Base-by-base conservation (phyloP, 2,113 vertebrate species). In the Gallinago undulata region DNA sequence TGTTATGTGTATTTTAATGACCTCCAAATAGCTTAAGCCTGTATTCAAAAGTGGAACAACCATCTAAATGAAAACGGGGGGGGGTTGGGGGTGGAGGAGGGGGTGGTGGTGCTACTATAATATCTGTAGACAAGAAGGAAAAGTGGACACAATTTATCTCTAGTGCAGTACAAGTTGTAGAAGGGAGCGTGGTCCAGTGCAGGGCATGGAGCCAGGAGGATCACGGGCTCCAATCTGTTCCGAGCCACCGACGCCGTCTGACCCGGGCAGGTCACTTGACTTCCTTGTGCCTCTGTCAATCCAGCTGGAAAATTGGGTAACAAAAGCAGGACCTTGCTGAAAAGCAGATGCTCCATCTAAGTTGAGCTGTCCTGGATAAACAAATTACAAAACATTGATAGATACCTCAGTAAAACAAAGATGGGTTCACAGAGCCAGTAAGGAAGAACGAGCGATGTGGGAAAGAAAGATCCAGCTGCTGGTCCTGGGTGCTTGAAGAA, bases 221-320 rank as follows among this genome's bases (percentile, higher is more conserved):
- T 93, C 8, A 0, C 1, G 31, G 91, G 93, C 90, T 93, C 90
- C 96, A 97, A 96, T 97, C 94, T 97, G 97, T 97, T 97, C 97
- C 94, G 1, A 96, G 92, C 93, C 96, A 95, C 93, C 4, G 56
- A n/a, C 1, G 2, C 89, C 4, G 4, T 59, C 88, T 97, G 95
- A 96, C 93, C 93, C 14, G 17, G 87, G 77, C 95, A 93, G 96
- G 96, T 97, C 96, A 96, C 93, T 97, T 97, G 94, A 87, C 96
- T 97, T 97, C 89, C 72, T 92, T 94, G 96, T 96, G 96, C 87
- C 93, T 93, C 87, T 96, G 94, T 97, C 96, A 97, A 95, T 93
- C 96, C 96, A 97, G 80, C 97, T 97, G 97, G 97, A 97, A 97
- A 97, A 97, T 96, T 97, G 97, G 95, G 83, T 97, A 96, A 95